Evolutionary conservation across 2,797 vertebrate species (phyloP).

Genomic region (Galago senegalensis): DNA sequence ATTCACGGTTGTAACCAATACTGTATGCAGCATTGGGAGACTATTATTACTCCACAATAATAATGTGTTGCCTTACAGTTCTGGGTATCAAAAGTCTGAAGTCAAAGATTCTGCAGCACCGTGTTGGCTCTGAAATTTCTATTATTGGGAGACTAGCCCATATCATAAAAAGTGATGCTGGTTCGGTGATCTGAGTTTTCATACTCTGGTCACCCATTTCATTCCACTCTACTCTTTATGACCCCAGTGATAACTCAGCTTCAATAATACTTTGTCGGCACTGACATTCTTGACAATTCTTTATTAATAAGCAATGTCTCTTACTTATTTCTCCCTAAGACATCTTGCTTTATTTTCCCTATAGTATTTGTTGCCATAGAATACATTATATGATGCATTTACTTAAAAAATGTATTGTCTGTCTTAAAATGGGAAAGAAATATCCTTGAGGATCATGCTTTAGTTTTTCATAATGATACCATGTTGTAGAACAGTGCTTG

Average conservation of each 20-base stretch:
- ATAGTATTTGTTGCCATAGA: neutral
- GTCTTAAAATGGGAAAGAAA: neutral
- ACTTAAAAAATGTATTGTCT: neutral
- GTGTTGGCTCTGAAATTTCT: no score
- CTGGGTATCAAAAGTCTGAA: no score
- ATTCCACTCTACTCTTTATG: neutral
- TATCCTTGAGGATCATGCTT: neutral
- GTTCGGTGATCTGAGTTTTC: neutral
- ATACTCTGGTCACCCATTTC: neutral
- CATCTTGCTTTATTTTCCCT: neutral
- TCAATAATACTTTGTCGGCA: neutral
- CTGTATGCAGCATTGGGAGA: neutral
- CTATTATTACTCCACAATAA: no score
- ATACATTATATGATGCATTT: neutral
- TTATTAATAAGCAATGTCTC: neutral
- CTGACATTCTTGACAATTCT: neutral
- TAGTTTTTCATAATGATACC: neutral
- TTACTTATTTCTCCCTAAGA: neutral
- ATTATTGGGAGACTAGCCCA: neutral
- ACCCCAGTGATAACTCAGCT: neutral
- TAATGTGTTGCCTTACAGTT: no score
- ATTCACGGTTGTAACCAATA: neutral
- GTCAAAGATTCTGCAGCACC: no score
- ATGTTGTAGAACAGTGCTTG: neutral
- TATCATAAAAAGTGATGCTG: neutral